phyloP scores from a whole-genome alignment of 2,113 vertebrate species.

The Oostethus manadensis region DNA sequence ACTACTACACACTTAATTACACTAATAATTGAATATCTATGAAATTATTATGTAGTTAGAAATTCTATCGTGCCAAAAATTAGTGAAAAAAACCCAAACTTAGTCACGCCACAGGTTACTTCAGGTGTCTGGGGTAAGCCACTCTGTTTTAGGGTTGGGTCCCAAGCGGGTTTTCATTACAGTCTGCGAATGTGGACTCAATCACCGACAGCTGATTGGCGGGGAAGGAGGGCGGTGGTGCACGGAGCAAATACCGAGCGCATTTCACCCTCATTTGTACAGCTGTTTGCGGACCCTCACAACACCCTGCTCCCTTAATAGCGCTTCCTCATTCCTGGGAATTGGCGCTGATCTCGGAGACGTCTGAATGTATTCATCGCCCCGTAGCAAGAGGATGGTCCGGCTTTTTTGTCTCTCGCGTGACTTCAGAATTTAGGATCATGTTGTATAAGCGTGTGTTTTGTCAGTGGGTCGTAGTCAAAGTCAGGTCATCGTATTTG shows the following conservation, averaged over 20 bases:
- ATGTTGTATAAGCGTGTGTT: neutral
- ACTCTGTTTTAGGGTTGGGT: conserved; percentile 2
- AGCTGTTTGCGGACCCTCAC: conserved; percentile 71
- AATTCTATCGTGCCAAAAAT: no score
- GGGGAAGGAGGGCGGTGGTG: conserved; percentile 29
- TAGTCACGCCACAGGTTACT: no score
- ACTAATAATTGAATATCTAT: no score
- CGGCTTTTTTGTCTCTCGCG: no score
- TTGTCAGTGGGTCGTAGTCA: neutral
- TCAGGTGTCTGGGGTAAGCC: neutral
- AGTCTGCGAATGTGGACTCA: conserved; percentile 56
- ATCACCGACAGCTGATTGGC: conserved; percentile 58
- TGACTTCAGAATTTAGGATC: no score
- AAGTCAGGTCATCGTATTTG: no score
- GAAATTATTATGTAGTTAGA: no score
- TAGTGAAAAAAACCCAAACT: neutral
- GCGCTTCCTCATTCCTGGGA: conserved; percentile 64
- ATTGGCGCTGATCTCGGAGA: conserved; percentile 35
- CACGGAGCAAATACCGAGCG: conserved; percentile 61
- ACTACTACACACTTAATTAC: no score
- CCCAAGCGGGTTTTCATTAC: conserved; percentile 38
- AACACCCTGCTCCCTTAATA: conserved; percentile 70
- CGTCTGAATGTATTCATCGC: neutral
- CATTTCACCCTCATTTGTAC: conserved; percentile 63
- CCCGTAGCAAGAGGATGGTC: neutral